Conservation (phyloP, 1,140 invertebrate species). For the Hycleus cichorii region DNA sequence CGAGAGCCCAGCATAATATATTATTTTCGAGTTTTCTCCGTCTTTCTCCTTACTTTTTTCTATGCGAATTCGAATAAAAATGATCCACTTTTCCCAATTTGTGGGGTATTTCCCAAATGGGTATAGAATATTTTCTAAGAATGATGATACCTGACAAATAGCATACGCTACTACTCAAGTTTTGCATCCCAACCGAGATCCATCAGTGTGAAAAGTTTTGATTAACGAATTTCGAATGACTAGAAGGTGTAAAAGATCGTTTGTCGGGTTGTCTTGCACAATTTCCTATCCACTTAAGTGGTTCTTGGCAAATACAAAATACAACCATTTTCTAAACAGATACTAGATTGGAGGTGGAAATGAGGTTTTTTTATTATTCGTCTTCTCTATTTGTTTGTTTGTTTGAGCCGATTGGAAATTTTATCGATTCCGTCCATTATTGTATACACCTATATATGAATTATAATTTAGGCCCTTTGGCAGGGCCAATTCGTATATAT, state of each 20-base stretch:
- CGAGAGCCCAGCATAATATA: too few species aligned
- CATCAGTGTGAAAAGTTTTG: constrained; percentile 6
- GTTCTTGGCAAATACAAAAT: constrained; percentile 11
- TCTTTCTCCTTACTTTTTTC: too few species aligned
- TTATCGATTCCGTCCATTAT: too few species aligned
- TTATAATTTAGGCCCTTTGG: too few species aligned
- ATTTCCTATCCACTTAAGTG: constrained; percentile 10
- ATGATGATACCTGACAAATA: constrained; percentile 7
- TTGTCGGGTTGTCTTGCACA: background rate
- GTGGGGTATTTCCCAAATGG: background rate
- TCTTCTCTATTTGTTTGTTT: too few species aligned
- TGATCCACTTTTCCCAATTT: constrained; percentile 10
- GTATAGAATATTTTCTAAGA: background rate
- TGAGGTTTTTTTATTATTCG: too few species aligned
- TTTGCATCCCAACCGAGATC: background rate
- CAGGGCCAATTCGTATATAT: constrained; percentile 5
- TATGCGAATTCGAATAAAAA: background rate
- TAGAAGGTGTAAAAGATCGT: background rate
- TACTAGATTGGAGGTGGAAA: background rate
- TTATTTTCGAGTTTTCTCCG: too few species aligned
- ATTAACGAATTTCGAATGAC: constrained; percentile 13
- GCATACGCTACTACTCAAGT: background rate
- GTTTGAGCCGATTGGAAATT: too few species aligned
- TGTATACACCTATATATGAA: too few species aligned
- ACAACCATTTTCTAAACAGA: constrained; percentile 8